These are phyloP conservation scores for Pipistrellus kuhlii DNA, from an alignment of 2,797 vertebrate species.

Conservation along the genomic window DNA sequence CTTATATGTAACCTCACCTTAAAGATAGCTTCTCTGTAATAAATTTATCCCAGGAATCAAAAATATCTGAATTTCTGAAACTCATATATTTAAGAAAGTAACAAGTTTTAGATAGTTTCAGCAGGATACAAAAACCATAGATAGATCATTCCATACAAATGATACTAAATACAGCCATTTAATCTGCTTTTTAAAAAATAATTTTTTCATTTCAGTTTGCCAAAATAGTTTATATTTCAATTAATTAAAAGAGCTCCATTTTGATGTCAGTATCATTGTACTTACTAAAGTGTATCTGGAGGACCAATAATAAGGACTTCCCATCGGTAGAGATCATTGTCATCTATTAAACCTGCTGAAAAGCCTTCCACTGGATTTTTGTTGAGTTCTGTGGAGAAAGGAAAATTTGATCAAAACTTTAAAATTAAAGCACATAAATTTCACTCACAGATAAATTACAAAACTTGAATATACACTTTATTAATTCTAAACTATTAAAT, in stretches of 20 bases:
- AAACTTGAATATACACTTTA: neutral
- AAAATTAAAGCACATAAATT: constrained; percentile 53
- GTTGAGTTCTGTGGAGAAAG: constrained; percentile 94
- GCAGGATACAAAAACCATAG: neutral
- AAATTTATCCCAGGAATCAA: neutral
- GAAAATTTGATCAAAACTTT: constrained; percentile 71
- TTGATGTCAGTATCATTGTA: constrained; percentile 78
- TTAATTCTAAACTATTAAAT: constrained; percentile 47
- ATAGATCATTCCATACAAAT: constrained; percentile 14
- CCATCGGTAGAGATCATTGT: constrained; percentile 99
- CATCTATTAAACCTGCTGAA: constrained; percentile 99
- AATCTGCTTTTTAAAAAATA: neutral
- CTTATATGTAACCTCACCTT: neutral
- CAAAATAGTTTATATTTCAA: constrained; percentile 37
- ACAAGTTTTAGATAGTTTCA: constrained; percentile 17
- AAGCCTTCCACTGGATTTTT: constrained; percentile 99
- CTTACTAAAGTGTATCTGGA: constrained; percentile 99
- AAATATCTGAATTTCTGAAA: constrained; percentile 38
- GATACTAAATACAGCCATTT: neutral
- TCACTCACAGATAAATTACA: constrained; percentile 37
- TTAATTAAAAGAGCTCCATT: constrained; percentile 44
- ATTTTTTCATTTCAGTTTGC: constrained; percentile 20
- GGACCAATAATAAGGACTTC: constrained; percentile 99
- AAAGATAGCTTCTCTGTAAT: neutral
- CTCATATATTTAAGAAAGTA: constrained; percentile 13